Evolutionary conservation across 2,797 vertebrate species (phyloP).

Genomic region (Sebastes steindachneri): DNA sequence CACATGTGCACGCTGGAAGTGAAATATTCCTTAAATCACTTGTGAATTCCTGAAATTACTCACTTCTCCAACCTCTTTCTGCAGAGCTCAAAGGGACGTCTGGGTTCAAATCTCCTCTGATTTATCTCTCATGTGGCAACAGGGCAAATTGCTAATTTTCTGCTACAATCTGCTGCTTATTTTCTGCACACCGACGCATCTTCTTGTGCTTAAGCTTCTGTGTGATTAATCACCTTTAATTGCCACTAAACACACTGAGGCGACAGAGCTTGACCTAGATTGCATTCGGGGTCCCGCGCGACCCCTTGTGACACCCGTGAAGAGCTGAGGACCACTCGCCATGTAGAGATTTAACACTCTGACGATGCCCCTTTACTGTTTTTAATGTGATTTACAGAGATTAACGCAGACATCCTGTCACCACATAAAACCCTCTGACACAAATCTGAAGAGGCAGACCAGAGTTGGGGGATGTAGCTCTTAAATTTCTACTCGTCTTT

Average conservation of each 20-base stretch:
- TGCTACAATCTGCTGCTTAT: constrained; percentile 13
- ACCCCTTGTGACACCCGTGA: constrained; percentile 34
- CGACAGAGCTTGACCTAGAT: constrained; percentile 42
- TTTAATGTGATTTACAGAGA: constrained; percentile 55
- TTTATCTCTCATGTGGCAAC: constrained; percentile 18
- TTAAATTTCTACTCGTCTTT: constrained; percentile 16
- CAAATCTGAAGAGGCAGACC: constrained; percentile 37
- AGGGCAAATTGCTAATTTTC: constrained; percentile 27
- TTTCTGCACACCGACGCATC: constrained; percentile 8
- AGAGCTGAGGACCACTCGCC: not conserved
- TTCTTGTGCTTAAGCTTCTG: constrained; percentile 12
- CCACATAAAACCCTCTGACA: constrained; percentile 22
- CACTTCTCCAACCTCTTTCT: not conserved
- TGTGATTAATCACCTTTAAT: constrained; percentile 57
- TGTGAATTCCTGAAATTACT: constrained; percentile 17
- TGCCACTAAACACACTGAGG: constrained; percentile 35
- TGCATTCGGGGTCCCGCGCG: not conserved
- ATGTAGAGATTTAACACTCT: not conserved
- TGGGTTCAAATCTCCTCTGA: constrained; percentile 24
- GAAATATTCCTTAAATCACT: not conserved
- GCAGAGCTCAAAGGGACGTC: not conserved
- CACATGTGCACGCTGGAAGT: not conserved
- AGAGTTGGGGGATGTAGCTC: not conserved
- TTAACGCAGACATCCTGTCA: constrained; percentile 36
- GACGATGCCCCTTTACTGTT: not conserved